A percentile compares a stretch with the other conserved stretches of the same genome.
phyloP scores from a whole-genome alignment of 2,113 vertebrate genomes.

The Nyctereutes procyonoides region DNA sequence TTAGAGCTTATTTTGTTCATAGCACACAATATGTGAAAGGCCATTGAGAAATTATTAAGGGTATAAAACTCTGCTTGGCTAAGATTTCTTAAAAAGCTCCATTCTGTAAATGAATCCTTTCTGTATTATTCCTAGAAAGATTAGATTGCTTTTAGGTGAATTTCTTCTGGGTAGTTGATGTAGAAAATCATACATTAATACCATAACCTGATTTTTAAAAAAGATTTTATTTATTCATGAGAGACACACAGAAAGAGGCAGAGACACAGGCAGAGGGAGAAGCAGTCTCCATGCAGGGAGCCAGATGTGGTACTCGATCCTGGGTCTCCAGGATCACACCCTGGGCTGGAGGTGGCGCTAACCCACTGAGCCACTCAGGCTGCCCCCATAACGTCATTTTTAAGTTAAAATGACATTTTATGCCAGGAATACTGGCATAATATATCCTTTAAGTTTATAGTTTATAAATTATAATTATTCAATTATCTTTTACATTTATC shows the following conservation, averaged over 20 bases:
- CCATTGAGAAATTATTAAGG: not conserved
- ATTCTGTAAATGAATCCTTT: not conserved
- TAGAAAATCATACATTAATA: constrained; percentile 33
- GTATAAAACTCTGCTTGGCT: not conserved
- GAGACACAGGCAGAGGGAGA: too few relatives aligned
- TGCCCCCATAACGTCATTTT: not conserved
- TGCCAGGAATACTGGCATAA: not conserved
- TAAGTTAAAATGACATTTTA: constrained; percentile 45
- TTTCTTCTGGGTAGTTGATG: not conserved
- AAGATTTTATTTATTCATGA: too few relatives aligned
- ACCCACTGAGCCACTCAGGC: too few relatives aligned
- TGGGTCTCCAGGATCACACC: too few relatives aligned
- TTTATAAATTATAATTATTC: not conserved
- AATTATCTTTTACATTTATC: constrained; percentile 23
- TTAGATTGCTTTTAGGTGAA: constrained; percentile 20
- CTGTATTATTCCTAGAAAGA: not conserved
- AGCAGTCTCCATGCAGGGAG: too few relatives aligned
- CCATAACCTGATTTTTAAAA: not conserved
- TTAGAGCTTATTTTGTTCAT: constrained; percentile 14
- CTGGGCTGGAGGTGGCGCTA: too few relatives aligned
- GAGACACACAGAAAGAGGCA: too few relatives aligned
- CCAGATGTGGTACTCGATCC: too few relatives aligned
- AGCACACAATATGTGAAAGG: not conserved
- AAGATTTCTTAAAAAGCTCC: not conserved
- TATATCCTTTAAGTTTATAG: not conserved